phyloP scores from a whole-genome alignment of 64 coral and sea anemone genomes.

The Dendronephthya gigantea region DNA sequence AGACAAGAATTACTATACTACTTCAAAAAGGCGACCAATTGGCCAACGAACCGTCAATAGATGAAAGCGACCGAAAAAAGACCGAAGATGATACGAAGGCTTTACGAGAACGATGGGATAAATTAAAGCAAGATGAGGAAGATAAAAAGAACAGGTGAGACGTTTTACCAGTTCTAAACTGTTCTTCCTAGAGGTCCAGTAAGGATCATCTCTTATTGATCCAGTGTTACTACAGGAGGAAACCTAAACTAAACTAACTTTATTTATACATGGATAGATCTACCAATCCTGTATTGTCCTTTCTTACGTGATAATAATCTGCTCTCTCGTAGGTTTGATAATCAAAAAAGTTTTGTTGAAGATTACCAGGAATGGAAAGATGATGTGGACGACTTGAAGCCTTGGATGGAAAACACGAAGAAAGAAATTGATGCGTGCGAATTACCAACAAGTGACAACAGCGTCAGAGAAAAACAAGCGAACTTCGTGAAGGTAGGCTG shows the following conservation, averaged over 20 bases:
- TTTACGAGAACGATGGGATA: background rate
- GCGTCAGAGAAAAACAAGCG: background rate
- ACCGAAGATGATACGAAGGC: background rate
- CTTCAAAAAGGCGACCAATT: constrained; percentile 1
- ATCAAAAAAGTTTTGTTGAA: background rate
- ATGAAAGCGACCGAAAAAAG: background rate
- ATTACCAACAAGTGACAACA: background rate
- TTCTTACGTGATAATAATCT: background rate
- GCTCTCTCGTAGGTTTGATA: background rate
- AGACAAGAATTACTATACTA: background rate
- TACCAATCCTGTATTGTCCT: too few relatives aligned
- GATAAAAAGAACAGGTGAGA: background rate
- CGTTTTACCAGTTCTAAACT: too few relatives aligned
- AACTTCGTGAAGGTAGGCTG: background rate
- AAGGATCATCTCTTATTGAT: too few relatives aligned
- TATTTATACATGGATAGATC: too few relatives aligned
- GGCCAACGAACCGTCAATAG: background rate
- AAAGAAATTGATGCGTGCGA: background rate
- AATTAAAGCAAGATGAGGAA: background rate
- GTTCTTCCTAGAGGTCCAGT: too few relatives aligned
- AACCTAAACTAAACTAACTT: too few relatives aligned
- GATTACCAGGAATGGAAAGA: background rate
- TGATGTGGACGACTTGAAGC: background rate
- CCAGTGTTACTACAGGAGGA: too few relatives aligned
- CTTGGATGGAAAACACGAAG: background rate